These are phyloP conservation scores for Gonatopus flavifemur DNA, from an alignment of 1,140 invertebrate genomes.

Conservation along the genomic window DNA sequence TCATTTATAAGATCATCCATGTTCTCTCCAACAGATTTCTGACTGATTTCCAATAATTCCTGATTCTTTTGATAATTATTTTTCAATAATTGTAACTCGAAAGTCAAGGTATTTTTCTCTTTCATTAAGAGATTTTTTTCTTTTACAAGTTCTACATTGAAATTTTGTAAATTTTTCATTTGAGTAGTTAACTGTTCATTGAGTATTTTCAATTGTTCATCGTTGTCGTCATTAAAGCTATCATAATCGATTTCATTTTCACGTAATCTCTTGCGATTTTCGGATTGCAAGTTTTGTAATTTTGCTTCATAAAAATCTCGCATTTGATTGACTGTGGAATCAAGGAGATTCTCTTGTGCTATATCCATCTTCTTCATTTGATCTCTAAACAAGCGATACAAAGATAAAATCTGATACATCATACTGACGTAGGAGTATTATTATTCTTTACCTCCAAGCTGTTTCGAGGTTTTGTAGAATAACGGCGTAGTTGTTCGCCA, in stretches of 20 bases:
- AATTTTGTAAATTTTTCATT: slow-evolving; percentile 32
- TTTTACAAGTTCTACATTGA: slow-evolving; percentile 31
- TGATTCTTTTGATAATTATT: slow-evolving; percentile 38
- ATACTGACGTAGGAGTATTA: background rate
- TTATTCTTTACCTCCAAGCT: slow-evolving; percentile 40
- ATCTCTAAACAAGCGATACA: no score
- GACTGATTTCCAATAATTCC: slow-evolving; percentile 27
- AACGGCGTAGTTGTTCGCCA: slow-evolving; percentile 38
- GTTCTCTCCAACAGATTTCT: slow-evolving; percentile 24
- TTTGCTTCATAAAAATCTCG: slow-evolving; percentile 44
- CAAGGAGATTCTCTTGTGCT: slow-evolving; percentile 41
- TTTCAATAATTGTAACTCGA: slow-evolving; percentile 35
- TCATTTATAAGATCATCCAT: slow-evolving; percentile 30
- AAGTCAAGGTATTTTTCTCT: slow-evolving; percentile 37
- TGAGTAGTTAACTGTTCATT: slow-evolving; percentile 33
- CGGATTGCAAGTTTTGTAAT: slow-evolving; percentile 30
- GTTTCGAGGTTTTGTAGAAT: slow-evolving; percentile 43
- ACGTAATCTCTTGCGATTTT: slow-evolving; percentile 26
- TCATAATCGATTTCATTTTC: slow-evolving; percentile 9
- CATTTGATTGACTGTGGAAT: slow-evolving; percentile 41
- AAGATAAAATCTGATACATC: slow-evolving; percentile 16
- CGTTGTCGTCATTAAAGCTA: slow-evolving; percentile 22
- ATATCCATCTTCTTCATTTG: slow-evolving; percentile 43
- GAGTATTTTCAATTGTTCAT: slow-evolving; percentile 35
- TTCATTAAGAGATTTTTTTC: slow-evolving; percentile 28